Base-by-base conservation (phyloP, 1,140 invertebrate species). In the Penaeus japonicus region DNA sequence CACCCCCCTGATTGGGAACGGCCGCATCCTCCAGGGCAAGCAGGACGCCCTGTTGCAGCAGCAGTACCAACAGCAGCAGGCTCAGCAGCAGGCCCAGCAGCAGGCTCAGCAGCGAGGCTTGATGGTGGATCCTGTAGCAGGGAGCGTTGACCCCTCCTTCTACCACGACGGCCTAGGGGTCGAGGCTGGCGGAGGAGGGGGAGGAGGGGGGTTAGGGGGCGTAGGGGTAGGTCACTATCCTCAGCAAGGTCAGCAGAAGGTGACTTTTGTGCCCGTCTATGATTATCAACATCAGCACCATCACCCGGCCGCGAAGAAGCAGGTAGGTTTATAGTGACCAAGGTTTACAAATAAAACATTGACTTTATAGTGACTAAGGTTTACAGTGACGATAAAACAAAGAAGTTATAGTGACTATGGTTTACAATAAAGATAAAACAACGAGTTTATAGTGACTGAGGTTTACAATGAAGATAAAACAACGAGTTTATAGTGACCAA, bases 1-100 rank as follows among this genome's bases (percentile, higher is more conserved):
- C n/a, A 87, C 85, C 4, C 85, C 85, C 5, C 78, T 87, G 2
- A 87, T 87, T n/a, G 85, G 85, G n/a, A 87, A 87, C 85, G 85
- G 85, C 30, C 15, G 85, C 17, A 12, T 83, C 4, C 81, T 84
- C 0, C 84, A 86, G 84, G 84, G 27, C 12, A 87, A 87, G 47
- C 77, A 65, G 24, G 85, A 87, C 20, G 78, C 59, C 27, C 12
- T 24, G 53, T 55, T 65, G 22, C 79, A 80, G 24, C 59, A 59
- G 17, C 32, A 18, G 39, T 39, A 39, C 39, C 39, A 39, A 10
- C 39, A 39, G 39, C 39, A 27, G 20, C 78, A 78, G 53, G 59
- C 70, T 20, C n/a, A 57, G 0, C 62, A 73, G 57, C 78, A 87
- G 5, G 62, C 39, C 4, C 39, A 39, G 39, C 39, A 27, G 20